Conservation (phyloP, 2,113 vertebrate genomes). For the Sinosuthora webbiana region DNA sequence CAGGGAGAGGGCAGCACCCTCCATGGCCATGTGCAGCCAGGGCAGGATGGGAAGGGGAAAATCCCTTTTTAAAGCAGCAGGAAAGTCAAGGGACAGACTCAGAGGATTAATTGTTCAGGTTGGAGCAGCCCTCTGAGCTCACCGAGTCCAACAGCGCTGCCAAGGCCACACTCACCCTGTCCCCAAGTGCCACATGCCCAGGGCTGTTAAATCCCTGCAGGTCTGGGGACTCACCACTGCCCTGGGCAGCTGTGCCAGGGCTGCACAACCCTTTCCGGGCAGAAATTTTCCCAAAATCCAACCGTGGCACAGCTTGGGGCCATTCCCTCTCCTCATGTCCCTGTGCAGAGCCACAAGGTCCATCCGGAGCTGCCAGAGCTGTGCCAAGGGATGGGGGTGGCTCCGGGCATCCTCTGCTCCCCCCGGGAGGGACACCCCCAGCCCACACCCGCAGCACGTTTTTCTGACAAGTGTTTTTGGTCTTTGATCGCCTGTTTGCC, state of each 20-base stretch:
- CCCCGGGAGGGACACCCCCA: rapidly evolving
- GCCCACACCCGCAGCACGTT: background rate
- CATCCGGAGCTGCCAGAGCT: background rate
- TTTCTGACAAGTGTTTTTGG: background rate
- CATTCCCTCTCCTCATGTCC: background rate
- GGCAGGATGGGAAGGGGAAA: rapidly evolving
- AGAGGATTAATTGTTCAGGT: background rate
- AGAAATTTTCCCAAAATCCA: background rate
- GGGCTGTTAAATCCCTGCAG: background rate
- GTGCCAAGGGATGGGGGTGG: background rate
- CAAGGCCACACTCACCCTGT: background rate
- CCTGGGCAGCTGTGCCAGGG: background rate
- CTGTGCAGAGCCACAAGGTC: background rate
- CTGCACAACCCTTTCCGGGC: background rate
- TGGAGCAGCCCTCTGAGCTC: background rate
- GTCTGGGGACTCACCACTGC: background rate
- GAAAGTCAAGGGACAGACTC: background rate
- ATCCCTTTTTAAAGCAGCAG: background rate
- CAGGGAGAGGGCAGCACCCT: background rate
- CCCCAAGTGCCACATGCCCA: background rate
- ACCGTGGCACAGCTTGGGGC: background rate
- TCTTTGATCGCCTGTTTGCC: background rate
- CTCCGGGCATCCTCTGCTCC: background rate
- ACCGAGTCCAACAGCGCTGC: background rate
- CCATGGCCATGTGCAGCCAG: rapidly evolving